Conservation (phyloP, 2,888 invertebrate genomes). For the Oxystoma pomonae region DNA sequence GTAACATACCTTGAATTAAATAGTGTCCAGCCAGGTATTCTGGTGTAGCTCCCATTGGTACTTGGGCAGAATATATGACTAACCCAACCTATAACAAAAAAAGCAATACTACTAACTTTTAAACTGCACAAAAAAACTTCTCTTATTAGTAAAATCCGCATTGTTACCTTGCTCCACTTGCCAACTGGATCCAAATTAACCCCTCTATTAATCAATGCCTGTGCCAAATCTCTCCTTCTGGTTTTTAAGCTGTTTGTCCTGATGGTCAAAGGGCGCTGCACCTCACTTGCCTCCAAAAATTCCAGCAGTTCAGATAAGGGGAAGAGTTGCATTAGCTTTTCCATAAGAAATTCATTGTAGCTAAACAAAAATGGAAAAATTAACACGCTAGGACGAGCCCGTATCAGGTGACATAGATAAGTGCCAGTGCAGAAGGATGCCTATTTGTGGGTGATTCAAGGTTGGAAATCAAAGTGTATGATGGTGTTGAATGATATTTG, state of each 20-base stretch:
- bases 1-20: constrained; percentile 73
- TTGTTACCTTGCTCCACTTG: constrained; percentile 90
- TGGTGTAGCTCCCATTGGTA: constrained; percentile 96
- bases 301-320: constrained; percentile 83
- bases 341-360: constrained; percentile 97
- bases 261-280: constrained; percentile 90
- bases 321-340: constrained; percentile 85
- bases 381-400: no score
- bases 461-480: no score
- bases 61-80: constrained; percentile 92
- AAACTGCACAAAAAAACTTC: no score
- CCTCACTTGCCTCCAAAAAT: constrained; percentile 95
- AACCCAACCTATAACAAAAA: constrained; percentile 56
- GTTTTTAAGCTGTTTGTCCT: constrained; percentile 94
- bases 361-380: no score
- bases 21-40: constrained; percentile 99
- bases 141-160: neutral
- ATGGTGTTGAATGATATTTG: no score
- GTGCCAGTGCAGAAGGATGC: no score
- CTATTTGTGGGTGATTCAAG: no score
- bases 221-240: constrained; percentile 86
- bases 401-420: no score
- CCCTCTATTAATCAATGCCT: constrained; percentile 91
- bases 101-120: no score
- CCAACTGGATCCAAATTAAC: constrained; percentile 98